Percentiles rank a stretch among this genome's conserved stretches.
These are phyloP conservation scores for Anastatus disparis DNA, from an alignment of 1,140 invertebrate species.

Conservation along the genomic window DNA sequence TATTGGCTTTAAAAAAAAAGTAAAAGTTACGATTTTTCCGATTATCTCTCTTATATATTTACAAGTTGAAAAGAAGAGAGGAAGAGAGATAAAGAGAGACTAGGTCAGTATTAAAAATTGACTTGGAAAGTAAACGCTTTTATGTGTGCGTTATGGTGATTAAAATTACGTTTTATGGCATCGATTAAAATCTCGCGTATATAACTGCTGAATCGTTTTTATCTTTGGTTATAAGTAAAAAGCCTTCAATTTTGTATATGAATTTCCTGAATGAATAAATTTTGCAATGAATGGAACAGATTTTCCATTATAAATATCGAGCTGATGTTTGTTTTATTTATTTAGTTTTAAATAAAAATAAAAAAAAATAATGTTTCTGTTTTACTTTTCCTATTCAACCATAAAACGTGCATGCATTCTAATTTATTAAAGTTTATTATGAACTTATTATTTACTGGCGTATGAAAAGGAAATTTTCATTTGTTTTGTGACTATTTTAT, in stretches of 20 bases:
- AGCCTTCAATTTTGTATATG: not conserved
- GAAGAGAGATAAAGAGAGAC: conserved; percentile 17
- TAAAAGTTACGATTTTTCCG: conserved; percentile 38
- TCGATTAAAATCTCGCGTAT: conserved; percentile 34
- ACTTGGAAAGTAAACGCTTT: not conserved
- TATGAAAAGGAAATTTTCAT: too few relatives aligned
- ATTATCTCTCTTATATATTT: conserved; percentile 16
- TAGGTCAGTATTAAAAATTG: conserved; percentile 41
- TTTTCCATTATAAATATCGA: too few relatives aligned
- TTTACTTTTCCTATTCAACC: too few relatives aligned
- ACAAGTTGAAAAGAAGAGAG: too few relatives aligned
- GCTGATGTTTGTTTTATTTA: too few relatives aligned
- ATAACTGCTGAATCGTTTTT: conserved; percentile 15
- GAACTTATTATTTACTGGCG: too few relatives aligned
- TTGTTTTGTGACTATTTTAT: too few relatives aligned
- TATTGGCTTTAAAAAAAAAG: conserved; percentile 29
- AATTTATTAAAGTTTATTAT: too few relatives aligned
- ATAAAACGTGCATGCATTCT: too few relatives aligned
- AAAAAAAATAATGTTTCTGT: too few relatives aligned
- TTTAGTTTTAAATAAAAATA: too few relatives aligned
- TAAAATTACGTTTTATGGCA: conserved; percentile 42
- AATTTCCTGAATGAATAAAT: conserved; percentile 8
- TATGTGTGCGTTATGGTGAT: conserved; percentile 9
- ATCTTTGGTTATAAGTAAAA: not conserved
- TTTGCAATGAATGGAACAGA: not conserved